Evolutionary conservation across 2,888 invertebrate genomes (phyloP), one percentile per base, ranked within the genome.

Genomic region (Oscheius myriophilus): DNA sequence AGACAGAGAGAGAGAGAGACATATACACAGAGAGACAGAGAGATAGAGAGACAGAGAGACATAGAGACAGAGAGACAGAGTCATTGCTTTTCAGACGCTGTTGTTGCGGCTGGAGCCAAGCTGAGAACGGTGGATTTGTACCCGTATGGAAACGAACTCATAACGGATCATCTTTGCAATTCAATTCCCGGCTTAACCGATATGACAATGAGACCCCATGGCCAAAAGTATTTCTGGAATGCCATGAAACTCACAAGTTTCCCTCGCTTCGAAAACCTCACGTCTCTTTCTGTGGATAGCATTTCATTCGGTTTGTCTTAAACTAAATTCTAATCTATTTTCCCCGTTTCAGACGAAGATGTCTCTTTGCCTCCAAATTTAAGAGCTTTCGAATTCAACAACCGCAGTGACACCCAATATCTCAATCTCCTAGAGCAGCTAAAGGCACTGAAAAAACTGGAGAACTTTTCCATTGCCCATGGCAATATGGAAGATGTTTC

Each of bases 51-150:
- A n/a, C n/a, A n/a, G n/a, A n/a, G n/a, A n/a, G n/a, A n/a, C n/a
- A n/a, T n/a, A n/a, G n/a, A n/a, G n/a, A n/a, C n/a, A n/a, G n/a
- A n/a, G n/a, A n/a, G n/a, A n/a, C n/a, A n/a, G n/a, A 42, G 42
- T 42, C 11, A 42, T 41, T 11, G 9, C 45, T 25, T 41, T 51
- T 52, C 21, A 51, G 53, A 51, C n/a, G 23, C 25, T 1, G 43
- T 63, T 9, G 21, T 26, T 23, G 52, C 41, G 6, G n/a, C 23
- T 26, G 43, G 33, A 52, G 21, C 52, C 39, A 39, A 63, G 39
- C 23, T 63, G 52, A 63, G 52, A n/a, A 53, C 42, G 21, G 52
- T 63, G 2, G 63, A 63, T 63, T 23, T 63, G 42, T 63, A 63
- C 25, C 63, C 63, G 12, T 63, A 63, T 23, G 53, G 63, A 21